phyloP scores from a whole-genome alignment of 2,797 vertebrate species.

The Fistularia tabacaria region DNA sequence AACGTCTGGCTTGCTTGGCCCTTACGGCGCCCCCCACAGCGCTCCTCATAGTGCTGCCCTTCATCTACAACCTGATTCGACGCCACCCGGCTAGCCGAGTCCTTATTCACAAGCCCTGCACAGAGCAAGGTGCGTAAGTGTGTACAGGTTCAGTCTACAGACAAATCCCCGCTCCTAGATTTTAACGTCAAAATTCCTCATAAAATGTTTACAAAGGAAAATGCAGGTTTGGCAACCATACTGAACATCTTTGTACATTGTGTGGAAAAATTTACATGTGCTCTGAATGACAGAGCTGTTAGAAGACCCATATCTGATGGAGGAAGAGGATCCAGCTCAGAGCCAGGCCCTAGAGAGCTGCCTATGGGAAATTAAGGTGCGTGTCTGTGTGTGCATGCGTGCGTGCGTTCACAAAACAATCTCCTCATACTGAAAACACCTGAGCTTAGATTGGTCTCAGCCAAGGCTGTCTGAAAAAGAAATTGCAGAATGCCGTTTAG shows the following conservation, averaged over 20 bases:
- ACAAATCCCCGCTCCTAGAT: too few species aligned
- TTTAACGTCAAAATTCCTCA: too few species aligned
- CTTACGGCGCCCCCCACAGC: conserved; percentile 86
- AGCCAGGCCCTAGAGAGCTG: conserved; percentile 89
- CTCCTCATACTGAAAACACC: background rate
- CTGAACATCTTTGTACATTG: background rate
- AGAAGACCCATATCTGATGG: conserved; percentile 84
- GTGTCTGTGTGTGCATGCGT: background rate
- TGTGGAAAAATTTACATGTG: background rate
- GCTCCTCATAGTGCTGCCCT: conserved; percentile 86
- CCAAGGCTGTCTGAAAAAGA: background rate
- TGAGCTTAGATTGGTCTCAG: background rate
- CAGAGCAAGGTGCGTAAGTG: conserved; percentile 57
- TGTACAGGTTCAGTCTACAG: too few species aligned
- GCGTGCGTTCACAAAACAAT: too few species aligned
- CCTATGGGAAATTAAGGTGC: conserved; percentile 93
- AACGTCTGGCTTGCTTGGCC: conserved; percentile 86
- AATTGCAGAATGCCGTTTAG: too few species aligned
- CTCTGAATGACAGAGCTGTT: conserved; percentile 50
- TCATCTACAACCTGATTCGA: conserved; percentile 91
- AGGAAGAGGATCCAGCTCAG: conserved; percentile 80
- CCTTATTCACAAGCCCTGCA: conserved; percentile 83
- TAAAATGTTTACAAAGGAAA: too few species aligned
- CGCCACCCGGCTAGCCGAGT: conserved; percentile 86
- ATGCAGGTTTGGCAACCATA: background rate